These are phyloP conservation scores for Chironomus tepperi DNA, from an alignment of 1,140 invertebrate species.

Conservation along the genomic window DNA sequence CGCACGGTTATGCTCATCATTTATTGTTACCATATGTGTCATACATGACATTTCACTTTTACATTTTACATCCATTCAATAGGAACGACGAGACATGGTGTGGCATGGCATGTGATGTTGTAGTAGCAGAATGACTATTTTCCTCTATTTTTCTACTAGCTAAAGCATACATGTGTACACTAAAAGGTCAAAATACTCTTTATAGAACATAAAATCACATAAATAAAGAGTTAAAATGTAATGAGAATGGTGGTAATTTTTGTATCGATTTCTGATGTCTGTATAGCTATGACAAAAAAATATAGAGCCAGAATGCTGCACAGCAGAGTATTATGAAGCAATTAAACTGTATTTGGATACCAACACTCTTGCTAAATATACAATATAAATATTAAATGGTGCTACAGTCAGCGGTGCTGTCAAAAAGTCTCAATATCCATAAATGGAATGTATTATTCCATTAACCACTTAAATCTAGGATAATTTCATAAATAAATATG, in stretches of 20 bases:
- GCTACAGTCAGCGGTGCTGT: too few species aligned
- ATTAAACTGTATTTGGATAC: too few species aligned
- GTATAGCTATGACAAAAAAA: too few species aligned
- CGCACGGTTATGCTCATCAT: not conserved
- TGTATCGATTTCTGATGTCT: not conserved
- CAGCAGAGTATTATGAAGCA: too few species aligned
- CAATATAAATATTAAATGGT: too few species aligned
- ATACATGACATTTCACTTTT: slow-evolving; percentile 13
- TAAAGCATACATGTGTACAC: not conserved
- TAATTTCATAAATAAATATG: too few species aligned
- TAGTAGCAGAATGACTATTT: too few species aligned
- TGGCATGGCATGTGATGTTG: not conserved
- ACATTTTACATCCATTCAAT: not conserved
- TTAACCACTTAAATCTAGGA: too few species aligned
- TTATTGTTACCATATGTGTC: not conserved
- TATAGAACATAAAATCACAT: not conserved
- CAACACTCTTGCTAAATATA: too few species aligned
- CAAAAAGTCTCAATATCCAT: too few species aligned
- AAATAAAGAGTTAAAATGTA: not conserved
- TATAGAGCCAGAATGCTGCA: too few species aligned
- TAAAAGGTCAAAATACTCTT: slow-evolving; percentile 14
- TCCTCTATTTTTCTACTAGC: not conserved
- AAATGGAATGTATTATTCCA: too few species aligned
- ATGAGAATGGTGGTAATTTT: not conserved
- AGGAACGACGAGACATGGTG: not conserved